Conservation (phyloP, 2,113 vertebrate genomes). For the Bufo gargarizans region DNA sequence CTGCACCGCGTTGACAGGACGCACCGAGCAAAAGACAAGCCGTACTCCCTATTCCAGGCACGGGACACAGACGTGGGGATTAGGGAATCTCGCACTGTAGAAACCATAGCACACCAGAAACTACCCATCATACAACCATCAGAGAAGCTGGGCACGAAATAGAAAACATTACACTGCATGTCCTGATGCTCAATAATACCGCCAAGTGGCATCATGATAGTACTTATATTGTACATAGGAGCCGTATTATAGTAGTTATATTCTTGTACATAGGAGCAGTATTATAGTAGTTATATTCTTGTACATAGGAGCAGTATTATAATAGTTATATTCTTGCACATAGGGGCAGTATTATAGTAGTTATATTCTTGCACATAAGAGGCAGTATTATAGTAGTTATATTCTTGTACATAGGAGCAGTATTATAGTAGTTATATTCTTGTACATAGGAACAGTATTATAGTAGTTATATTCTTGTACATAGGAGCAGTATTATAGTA, state of each 20-base stretch:
- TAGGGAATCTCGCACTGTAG: background rate
- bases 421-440: slow-evolving; percentile 12
- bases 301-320: slow-evolving; percentile 6
- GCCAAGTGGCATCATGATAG: background rate
- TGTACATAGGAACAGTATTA: background rate
- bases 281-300: slow-evolving; percentile 15
- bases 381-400: slow-evolving; percentile 13
- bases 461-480: slow-evolving; percentile 15
- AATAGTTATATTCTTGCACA: slow-evolving; percentile 8
- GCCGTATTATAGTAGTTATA: slow-evolving; percentile 14
- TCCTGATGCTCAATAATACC: background rate
- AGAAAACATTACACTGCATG: background rate
- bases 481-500: slow-evolving; percentile 3
- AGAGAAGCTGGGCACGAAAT: background rate
- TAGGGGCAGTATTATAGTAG: slow-evolving; percentile 3
- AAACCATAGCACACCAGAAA: background rate
- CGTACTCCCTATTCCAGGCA: background rate
- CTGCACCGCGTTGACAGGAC: background rate
- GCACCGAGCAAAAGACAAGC: background rate
- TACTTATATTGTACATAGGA: slow-evolving; percentile 1
- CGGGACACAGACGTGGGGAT: background rate
- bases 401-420: background rate
- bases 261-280: background rate
- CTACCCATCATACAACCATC: background rate
- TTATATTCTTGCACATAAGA: background rate